phyloP scores from a whole-genome alignment of 2,888 invertebrate species.

The Idaea biselata region DNA sequence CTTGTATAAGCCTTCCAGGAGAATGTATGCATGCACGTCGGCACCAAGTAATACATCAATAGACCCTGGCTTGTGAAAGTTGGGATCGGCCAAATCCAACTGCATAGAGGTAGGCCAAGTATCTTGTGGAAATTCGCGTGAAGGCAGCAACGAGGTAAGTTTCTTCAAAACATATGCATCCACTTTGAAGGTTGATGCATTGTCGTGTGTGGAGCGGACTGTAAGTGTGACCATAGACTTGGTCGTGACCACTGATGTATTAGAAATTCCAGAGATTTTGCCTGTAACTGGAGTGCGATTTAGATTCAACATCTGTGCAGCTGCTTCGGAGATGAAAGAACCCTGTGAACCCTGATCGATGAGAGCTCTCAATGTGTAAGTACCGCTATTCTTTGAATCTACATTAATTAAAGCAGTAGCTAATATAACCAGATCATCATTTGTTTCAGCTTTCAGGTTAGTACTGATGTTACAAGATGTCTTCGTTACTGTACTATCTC shows the following conservation, averaged over 20 bases:
- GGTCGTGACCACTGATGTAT: constrained; percentile 18
- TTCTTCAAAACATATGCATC: constrained; percentile 22
- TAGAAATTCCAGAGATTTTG: constrained; percentile 25
- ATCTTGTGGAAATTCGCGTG: constrained; percentile 12
- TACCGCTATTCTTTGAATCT: constrained; percentile 11
- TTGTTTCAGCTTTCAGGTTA: constrained; percentile 16
- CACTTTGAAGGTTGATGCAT: constrained; percentile 5
- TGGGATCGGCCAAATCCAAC: constrained; percentile 20
- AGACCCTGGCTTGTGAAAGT: constrained; percentile 23
- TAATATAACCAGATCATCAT: constrained; percentile 14
- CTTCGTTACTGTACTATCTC: constrained; percentile 4
- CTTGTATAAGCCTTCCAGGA: constrained; percentile 23
- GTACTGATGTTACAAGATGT: constrained; percentile 2
- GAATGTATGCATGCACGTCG: constrained; percentile 26
- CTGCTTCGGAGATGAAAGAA: constrained; percentile 23
- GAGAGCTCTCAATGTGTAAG: constrained; percentile 20
- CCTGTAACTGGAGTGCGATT: constrained; percentile 17
- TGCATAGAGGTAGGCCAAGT: constrained; percentile 16
- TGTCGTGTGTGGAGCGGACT: constrained; percentile 10
- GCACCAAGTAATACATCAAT: constrained; percentile 26
- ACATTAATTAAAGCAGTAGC: constrained; percentile 21
- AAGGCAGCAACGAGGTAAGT: constrained; percentile 20
- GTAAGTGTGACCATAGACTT: constrained; percentile 23
- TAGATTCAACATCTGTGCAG: constrained; percentile 20
- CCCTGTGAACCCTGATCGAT: constrained; percentile 29